Evolutionary conservation across 2,113 vertebrate species (phyloP), one percentile per base, ranked within the genome.

Genomic region (Sclerurus mexicanus): DNA sequence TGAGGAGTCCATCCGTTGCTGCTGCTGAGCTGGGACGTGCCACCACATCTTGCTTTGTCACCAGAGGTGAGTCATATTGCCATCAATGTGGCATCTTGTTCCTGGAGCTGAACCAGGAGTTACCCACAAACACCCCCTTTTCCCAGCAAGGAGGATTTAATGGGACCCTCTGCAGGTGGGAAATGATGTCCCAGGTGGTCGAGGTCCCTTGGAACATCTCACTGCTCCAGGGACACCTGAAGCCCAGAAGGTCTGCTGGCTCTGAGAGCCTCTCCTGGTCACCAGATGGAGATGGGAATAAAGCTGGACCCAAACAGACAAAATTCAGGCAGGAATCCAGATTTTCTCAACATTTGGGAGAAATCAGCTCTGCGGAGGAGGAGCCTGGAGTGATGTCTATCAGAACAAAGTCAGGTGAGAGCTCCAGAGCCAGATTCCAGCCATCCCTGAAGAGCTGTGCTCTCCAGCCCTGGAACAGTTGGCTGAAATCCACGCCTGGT

Each of bases 341-440:
- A 52, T 35, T 27, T 20, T 50, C 27, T 39, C 93, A 71, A 78
- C 79, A 78, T 94, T 80, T 86, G 76, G 87, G 87, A 89, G 87
- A 91, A 49, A 91, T 84, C 80, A 85, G 60, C 55, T 74, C 39
- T 25, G 31, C 1, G 1, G 49, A 78, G 69, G 78, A 60, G 87
- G 80, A 87, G 85, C 63, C 67, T 53, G 76, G 91, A 55, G 71
- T 2, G 1, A 12, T 0, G 73, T 56, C 85, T 71, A 14, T 69
- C 50, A 28, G 89, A 66, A 42, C 10, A 7, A 64, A 59, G 67
- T 79, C 84, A 95, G 92, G 94, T 91, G 95, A 91, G 84, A 31
- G 58, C 35, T 72, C 77, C 44, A 14, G 94, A 79, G 89, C 60
- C 83, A 63, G 58, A 88, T 85, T 53, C 73, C 3, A 24, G 62